Base-by-base conservation (phyloP, 2,888 invertebrate genomes). In the Eupelmus urozonus region DNA sequence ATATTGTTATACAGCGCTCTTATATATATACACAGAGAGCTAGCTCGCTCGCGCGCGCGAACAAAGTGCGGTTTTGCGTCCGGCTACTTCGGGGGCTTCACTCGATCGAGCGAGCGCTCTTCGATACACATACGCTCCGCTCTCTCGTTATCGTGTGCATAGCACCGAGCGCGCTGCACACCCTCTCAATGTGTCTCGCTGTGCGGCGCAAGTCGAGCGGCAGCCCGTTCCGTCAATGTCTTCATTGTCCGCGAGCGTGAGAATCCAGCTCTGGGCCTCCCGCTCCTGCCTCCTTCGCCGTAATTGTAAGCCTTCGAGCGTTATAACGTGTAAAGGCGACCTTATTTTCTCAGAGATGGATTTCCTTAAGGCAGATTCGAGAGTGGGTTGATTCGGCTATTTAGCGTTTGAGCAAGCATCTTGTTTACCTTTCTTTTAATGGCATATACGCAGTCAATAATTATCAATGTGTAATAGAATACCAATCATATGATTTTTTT, bases 41-140 rank as follows among this genome's bases (percentile, higher is more conserved):
- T 76, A 83, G 81, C 83, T 20, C 20, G 16, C 83, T 85, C 85
- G 85, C 85, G 82, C n/a, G n/a, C n/a, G n/a, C n/a, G 82, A 86
- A 85, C 84, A 83, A 84, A 86, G 85, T 89, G 89, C 84, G 89
- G 89, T 89, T 89, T 88, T 79, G 86, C 88, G 88, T 88, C 89
- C 89, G 88, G 89, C 84, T 55, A 18, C 82, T 72, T 78, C 71
- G 79, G 82, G 82, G 83, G 83, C 83, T 84, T 83, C 82, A 45
- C 72, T 34, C 70, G 70, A 55, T 75, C 71, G 73, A 7, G 45
- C 49, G 57, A 16, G 49, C 53, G 16, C 16, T 7, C 9, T 51
- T 23, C 53, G 20, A 66, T 55, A 29, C 23, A n/a, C 23, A 59
- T 27, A 29, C 27, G 0, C 45, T 0, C 23, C 29, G 2, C 55